Percentiles rank a stretch among this genome's conserved stretches.
These are phyloP conservation scores for Crotalus tigris DNA, from an alignment of 2,113 vertebrate species.

Conservation along the genomic window DNA sequence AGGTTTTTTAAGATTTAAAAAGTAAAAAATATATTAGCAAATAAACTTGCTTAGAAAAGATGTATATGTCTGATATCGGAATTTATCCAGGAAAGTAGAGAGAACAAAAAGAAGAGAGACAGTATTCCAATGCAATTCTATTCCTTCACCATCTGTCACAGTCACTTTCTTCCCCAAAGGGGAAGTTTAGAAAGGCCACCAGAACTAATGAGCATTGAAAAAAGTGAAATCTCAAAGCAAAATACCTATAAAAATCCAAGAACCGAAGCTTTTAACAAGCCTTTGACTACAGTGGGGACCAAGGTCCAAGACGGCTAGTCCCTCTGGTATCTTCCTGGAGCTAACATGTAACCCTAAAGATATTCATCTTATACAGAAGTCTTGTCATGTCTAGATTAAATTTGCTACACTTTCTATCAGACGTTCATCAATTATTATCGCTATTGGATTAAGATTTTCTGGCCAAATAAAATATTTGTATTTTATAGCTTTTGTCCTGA, in stretches of 20 bases:
- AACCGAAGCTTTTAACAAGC: conserved; percentile 57
- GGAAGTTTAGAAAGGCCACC: conserved; percentile 66
- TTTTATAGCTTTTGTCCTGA: conserved; percentile 2
- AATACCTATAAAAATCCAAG: conserved; percentile 64
- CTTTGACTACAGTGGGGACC: conserved; percentile 51
- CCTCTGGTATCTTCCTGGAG: conserved; percentile 42
- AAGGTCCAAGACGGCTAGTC: conserved; percentile 55
- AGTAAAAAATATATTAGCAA: conserved; percentile 10
- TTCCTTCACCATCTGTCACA: conserved; percentile 74
- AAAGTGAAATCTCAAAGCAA: conserved; percentile 62
- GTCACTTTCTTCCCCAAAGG: conserved; percentile 65
- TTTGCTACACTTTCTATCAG: neutral
- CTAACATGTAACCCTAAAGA: conserved; percentile 42
- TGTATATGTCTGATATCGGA: conserved; percentile 63
- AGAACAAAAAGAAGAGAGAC: conserved; percentile 21
- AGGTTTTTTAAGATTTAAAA: conserved; percentile 44
- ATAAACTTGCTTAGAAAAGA: conserved; percentile 57
- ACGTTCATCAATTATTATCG: conserved; percentile 29
- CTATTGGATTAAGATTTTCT: neutral
- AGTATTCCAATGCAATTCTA: conserved; percentile 57
- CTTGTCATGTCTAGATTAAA: conserved; percentile 10
- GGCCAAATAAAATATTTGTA: conserved; percentile 13
- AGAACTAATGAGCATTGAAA: conserved; percentile 63
- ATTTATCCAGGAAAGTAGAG: conserved; percentile 44
- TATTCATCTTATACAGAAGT: conserved; percentile 22